These are phyloP conservation scores for Chaetogeoica ovagalla DNA, from an alignment of 2,888 invertebrate genomes.

Conservation along the genomic window DNA sequence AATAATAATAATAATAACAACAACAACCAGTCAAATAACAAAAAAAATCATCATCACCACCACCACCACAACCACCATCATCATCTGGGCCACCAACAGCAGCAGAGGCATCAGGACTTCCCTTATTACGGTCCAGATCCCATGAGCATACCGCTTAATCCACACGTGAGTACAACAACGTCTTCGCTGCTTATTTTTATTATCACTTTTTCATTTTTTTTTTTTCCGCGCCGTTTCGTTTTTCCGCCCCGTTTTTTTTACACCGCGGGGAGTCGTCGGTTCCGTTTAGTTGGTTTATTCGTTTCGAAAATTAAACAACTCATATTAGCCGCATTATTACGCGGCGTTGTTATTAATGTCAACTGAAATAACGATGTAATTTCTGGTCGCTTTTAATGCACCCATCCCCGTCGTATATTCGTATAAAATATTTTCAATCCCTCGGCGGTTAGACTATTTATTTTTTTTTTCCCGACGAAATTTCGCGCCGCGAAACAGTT, in stretches of 20 bases:
- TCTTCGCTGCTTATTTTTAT: not conserved
- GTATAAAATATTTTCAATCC: conserved; percentile 11
- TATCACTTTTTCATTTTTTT: conserved; percentile 13
- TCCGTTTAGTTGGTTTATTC: conserved; percentile 30
- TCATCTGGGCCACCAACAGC: conserved; percentile 50
- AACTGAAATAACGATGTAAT: conserved; percentile 11
- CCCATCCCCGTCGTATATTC: no score
- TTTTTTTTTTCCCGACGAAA: not conserved
- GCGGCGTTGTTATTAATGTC: conserved; percentile 28
- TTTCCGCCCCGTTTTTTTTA: not conserved
- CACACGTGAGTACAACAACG: conserved; percentile 48
- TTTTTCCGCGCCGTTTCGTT: no score
- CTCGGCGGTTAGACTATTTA: not conserved
- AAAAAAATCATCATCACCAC: conserved; percentile 21
- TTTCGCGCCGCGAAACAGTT: no score
- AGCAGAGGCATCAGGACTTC: conserved; percentile 59
- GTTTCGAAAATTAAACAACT: conserved; percentile 31
- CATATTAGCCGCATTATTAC: no score
- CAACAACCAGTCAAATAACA: conserved; percentile 33
- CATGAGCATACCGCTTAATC: conserved; percentile 54
- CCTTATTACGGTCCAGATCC: conserved; percentile 56
- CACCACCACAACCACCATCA: conserved; percentile 26
- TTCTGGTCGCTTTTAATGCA: conserved; percentile 8
- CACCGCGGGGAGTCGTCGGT: conserved; percentile 41
- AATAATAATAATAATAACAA: conserved; percentile 44